A percentile compares a stretch with the other conserved stretches of the same genome.
These are phyloP conservation scores for Halesus radiatus DNA, from an alignment of 1,140 invertebrate genomes.

Conservation along the genomic window DNA sequence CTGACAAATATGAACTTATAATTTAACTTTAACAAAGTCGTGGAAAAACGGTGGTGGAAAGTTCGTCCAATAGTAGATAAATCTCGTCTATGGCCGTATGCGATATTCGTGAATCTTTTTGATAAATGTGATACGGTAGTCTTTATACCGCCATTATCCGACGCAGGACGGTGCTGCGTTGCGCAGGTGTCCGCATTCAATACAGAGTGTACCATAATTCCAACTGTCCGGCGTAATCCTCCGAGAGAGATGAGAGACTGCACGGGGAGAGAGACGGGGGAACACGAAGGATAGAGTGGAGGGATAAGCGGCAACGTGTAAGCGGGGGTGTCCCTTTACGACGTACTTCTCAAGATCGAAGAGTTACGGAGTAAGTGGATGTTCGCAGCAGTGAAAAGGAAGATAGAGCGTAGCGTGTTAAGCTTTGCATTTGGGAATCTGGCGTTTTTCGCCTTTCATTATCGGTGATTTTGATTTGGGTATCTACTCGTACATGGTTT, in stretches of 20 bases:
- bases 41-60: too few relatives aligned
- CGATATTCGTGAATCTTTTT: neutral
- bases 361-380: neutral
- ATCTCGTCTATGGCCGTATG: too few relatives aligned
- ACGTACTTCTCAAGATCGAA: neutral
- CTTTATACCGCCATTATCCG: constrained; percentile 1
- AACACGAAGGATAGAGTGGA: neutral
- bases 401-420: neutral
- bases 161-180: neutral
- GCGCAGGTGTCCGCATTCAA: constrained; percentile 28
- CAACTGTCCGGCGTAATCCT: constrained; percentile 40
- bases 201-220: constrained; percentile 38
- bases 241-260: neutral
- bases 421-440: too few relatives aligned
- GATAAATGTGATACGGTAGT: neutral
- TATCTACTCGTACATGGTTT: too few relatives aligned
- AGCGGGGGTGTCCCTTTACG: neutral
- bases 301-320: neutral
- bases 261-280: neutral
- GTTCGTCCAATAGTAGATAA: too few relatives aligned
- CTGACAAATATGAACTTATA: too few relatives aligned
- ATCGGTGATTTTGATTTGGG: too few relatives aligned
- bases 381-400: neutral
- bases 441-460: too few relatives aligned
- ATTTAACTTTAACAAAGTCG: too few relatives aligned